Evolutionary conservation across 2,888 invertebrate species (phyloP).

Genomic region (Drosophila ezoana): DNA sequence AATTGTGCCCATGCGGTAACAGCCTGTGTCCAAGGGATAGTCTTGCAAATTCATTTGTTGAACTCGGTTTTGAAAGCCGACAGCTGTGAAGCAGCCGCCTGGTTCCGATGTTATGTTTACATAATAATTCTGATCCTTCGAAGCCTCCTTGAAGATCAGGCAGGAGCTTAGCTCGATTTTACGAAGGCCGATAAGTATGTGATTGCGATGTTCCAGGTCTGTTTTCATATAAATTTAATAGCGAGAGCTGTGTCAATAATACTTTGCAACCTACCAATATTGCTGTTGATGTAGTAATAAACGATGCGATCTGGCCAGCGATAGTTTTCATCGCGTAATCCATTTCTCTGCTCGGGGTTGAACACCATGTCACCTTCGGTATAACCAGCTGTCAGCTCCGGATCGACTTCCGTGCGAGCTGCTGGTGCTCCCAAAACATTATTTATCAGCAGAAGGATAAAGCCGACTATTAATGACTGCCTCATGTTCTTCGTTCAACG

Average conservation of each 20-base stretch:
- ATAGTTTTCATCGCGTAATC: conserved; percentile 86
- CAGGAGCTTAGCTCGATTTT: conserved; percentile 91
- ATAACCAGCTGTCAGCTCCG: conserved; percentile 90
- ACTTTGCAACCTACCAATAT: conserved; percentile 84
- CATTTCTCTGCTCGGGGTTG: conserved; percentile 86
- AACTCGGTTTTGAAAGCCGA: conserved; percentile 87
- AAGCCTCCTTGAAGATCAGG: conserved; percentile 88
- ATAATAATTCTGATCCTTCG: conserved; percentile 75
- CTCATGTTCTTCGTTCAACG: conserved; percentile 29
- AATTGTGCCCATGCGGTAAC: conserved; percentile 85
- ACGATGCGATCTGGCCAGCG: conserved; percentile 89
- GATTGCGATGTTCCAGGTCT: conserved; percentile 86
- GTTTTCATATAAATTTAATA: conserved; percentile 53
- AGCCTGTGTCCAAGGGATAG: conserved; percentile 58
- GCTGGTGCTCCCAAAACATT: conserved; percentile 31
- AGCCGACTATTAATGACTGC: background rate
- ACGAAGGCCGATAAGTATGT: conserved; percentile 89
- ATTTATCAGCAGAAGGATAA: conserved; percentile 1
- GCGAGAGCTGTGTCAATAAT: background rate
- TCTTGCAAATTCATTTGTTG: conserved; percentile 63
- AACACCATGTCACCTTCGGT: conserved; percentile 91
- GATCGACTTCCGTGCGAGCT: conserved; percentile 85
- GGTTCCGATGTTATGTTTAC: conserved; percentile 73
- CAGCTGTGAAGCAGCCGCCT: conserved; percentile 91
- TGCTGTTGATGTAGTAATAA: conserved; percentile 86